Evolutionary conservation across 2,888 invertebrate species (phyloP).

Genomic region (Petrolisthes manimaculis): DNA sequence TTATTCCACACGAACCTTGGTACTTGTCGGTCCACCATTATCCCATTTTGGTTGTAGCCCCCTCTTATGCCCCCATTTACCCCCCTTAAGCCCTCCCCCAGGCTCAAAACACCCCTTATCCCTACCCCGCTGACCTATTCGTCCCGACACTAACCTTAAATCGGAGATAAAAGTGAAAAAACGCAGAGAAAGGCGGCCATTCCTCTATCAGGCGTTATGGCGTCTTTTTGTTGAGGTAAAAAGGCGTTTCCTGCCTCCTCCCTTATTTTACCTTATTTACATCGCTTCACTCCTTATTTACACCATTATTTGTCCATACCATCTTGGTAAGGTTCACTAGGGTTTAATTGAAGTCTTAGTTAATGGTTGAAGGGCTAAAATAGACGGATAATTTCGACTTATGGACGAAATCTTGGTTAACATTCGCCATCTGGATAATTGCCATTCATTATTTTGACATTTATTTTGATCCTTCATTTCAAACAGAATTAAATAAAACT

Average conservation of each 20-base stretch:
- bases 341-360: no score
- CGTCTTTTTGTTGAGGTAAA: slow-evolving; percentile 48
- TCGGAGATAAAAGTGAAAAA: neutral
- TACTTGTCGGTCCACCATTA: neutral
- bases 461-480: neutral
- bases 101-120: neutral
- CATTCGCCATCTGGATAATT: neutral
- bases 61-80: neutral
- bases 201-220: slow-evolving; percentile 24
- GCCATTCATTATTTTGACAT: neutral
- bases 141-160: neutral
- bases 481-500: neutral
- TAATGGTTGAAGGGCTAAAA: neutral
- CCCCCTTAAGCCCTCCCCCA: neutral
- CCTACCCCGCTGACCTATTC: neutral
- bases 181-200: slow-evolving; percentile 28
- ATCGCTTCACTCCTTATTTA: neutral
- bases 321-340: neutral
- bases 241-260: slow-evolving; percentile 42
- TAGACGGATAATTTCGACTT: slow-evolving; percentile 5
- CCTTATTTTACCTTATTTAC: neutral
- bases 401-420: slow-evolving; percentile 3
- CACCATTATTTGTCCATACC: neutral
- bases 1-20: neutral
- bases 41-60: slow-evolving; percentile 9